Conservation (phyloP, 2,888 invertebrate species). For the Tribolium freemani region DNA sequence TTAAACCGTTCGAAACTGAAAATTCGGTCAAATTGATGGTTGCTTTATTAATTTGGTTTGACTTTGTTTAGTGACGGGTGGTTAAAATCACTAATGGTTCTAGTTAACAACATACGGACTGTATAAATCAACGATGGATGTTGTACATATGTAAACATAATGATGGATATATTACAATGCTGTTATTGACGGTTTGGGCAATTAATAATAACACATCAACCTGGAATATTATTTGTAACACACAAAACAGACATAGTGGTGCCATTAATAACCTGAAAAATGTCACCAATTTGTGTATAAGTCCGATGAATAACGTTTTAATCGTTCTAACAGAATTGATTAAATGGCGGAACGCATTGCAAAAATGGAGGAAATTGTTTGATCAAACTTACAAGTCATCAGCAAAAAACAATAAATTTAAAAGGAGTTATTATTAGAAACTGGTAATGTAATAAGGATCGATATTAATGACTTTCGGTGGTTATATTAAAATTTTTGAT, state of each 20-base stretch:
- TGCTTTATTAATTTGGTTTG: not conserved
- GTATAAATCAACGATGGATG: slow-evolving; percentile 18
- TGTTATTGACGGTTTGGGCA: slow-evolving; percentile 16
- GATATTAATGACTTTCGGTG: slow-evolving; percentile 4
- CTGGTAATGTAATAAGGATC: slow-evolving; percentile 19
- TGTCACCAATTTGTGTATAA: not conserved
- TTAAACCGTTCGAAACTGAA: not conserved
- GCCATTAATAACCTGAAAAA: slow-evolving; percentile 9
- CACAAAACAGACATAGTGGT: slow-evolving; percentile 1
- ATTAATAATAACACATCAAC: slow-evolving; percentile 19
- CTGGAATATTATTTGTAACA: not conserved
- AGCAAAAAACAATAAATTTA: slow-evolving; percentile 20
- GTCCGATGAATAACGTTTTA: not conserved
- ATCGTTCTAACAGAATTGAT: slow-evolving; percentile 16
- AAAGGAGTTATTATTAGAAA: slow-evolving; percentile 19
- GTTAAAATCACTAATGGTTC: not conserved
- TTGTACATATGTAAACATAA: slow-evolving; percentile 5
- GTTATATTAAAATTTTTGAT: not conserved
- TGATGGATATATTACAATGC: slow-evolving; percentile 25
- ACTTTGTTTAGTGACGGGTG: not conserved
- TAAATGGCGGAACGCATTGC: not conserved
- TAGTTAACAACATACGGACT: slow-evolving; percentile 6
- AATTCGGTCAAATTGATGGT: not conserved
- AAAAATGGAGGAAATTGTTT: slow-evolving; percentile 13
- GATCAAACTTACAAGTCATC: slow-evolving; percentile 18